These are phyloP conservation scores for Gastrophysa polygoni DNA, from an alignment of 2,888 invertebrate genomes.

Conservation along the genomic window DNA sequence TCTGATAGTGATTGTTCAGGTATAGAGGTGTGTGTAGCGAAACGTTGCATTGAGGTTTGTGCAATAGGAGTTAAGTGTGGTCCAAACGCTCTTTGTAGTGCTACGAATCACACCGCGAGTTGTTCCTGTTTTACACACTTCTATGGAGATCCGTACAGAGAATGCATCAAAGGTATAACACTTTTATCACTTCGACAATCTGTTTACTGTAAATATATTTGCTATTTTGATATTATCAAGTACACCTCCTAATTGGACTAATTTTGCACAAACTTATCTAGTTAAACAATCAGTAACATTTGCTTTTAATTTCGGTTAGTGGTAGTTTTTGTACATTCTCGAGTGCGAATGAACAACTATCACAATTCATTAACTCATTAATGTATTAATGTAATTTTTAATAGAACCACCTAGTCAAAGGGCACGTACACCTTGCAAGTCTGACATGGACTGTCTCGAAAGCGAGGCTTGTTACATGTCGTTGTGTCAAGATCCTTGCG, in stretches of 20 bases:
- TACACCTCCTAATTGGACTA: slow-evolving; percentile 34
- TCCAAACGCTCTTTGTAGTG: slow-evolving; percentile 67
- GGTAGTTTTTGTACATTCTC: slow-evolving; percentile 22
- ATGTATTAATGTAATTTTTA: slow-evolving; percentile 41
- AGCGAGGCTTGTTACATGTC: slow-evolving; percentile 84
- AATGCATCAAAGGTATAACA: slow-evolving; percentile 67
- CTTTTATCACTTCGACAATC: slow-evolving; percentile 18
- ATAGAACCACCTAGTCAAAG: slow-evolving; percentile 74
- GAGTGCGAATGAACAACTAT: neutral
- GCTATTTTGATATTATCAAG: slow-evolving; percentile 5
- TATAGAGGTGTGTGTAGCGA: slow-evolving; percentile 68
- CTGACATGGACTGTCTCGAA: slow-evolving; percentile 83
- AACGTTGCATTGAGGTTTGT: slow-evolving; percentile 71
- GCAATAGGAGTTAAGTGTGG: slow-evolving; percentile 62
- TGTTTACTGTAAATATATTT: slow-evolving; percentile 19
- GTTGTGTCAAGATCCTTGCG: slow-evolving; percentile 82
- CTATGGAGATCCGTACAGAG: slow-evolving; percentile 63
- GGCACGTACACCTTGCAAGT: slow-evolving; percentile 79
- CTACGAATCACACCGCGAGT: slow-evolving; percentile 67
- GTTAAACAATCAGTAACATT: slow-evolving; percentile 30
- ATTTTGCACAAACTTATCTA: slow-evolving; percentile 37
- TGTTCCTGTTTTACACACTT: slow-evolving; percentile 66
- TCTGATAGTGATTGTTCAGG: slow-evolving; percentile 68
- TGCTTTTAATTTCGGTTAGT: slow-evolving; percentile 37
- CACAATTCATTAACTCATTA: slow-evolving; percentile 24